Evolutionary conservation across 2,113 vertebrate genomes (phyloP), one percentile per base, ranked within the genome.

Genomic region (Pheucticus melanocephalus): DNA sequence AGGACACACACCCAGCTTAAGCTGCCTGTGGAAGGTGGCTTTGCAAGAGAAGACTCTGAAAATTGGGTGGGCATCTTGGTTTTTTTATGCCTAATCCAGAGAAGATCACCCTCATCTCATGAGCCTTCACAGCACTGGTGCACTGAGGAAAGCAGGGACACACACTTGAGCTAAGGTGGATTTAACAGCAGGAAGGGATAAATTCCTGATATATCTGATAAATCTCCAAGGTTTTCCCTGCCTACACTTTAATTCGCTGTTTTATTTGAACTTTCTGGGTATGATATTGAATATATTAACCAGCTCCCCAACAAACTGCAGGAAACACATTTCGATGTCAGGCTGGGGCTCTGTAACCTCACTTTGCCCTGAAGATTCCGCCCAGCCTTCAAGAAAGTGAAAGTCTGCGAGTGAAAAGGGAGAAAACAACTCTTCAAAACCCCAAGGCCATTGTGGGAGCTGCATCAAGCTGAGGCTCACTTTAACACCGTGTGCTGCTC

Each of bases 11-110:
- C 5, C 7, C 44, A 27, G 45, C 22, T 65, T 20, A 15, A 75
- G 20, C 25, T 70, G 39, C 37, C 37, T 66, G 15, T 37, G 31
- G 24, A 81, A 80, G 16, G 59, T 25, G 31, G 40, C 5, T 86
- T 39, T 68, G 24, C 18, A 22, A 24, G n/a, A 28, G 18, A 31
- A 31, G 2, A n/a, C 13, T 45, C 56, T 51, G 12, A 48, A 77
- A 54, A 64, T 6, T 1, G 0, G 6, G 4, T 48, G 14, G 0
- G 6, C 4, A 72, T 50, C 44, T 68, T 42, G 10, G 27, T 7
- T 51, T 54, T 75, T 60, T 79, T 17, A 54, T 3, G 14, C 22
- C 31, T 45, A 14, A 39, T 59, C 45, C 50, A 44, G 78, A 14
- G 23, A 45, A 39, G 8, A 60, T 30, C 47, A 39, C 5, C 14